These are phyloP conservation scores for Callochromis pleurospilus DNA, from an alignment of 2,113 vertebrate genomes.

Conservation along the genomic window DNA sequence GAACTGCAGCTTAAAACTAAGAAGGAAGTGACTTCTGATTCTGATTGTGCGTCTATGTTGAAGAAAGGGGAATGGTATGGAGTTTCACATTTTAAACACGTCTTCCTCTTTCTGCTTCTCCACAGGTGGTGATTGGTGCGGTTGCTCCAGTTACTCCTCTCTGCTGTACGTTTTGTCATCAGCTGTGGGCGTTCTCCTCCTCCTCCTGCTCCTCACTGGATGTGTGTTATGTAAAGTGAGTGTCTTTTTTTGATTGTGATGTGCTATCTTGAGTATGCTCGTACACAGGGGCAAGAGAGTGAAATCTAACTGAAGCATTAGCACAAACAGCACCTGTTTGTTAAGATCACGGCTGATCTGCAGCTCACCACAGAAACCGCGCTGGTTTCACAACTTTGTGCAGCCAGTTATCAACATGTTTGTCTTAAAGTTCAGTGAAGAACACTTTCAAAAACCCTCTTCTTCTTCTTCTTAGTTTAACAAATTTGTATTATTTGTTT, in stretches of 20 bases:
- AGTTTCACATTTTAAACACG: background rate
- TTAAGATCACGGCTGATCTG: constrained; percentile 3
- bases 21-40: constrained; percentile 28
- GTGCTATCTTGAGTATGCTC: background rate
- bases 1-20: background rate
- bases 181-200: constrained; percentile 29
- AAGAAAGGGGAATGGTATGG: background rate
- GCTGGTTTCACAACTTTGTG: constrained; percentile 14
- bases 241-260: background rate
- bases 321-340: constrained; percentile 9
- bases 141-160: constrained; percentile 35
- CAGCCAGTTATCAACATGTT: background rate
- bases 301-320: background rate
- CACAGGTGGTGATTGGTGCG: constrained; percentile 39
- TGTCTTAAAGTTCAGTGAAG: background rate
- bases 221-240: constrained; percentile 39
- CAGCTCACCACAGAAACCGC: constrained; percentile 43
- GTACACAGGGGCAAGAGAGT: no score
- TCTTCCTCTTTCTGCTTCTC: background rate
- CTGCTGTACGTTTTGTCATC: constrained; percentile 53
- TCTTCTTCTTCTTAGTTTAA: background rate
- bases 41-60: background rate
- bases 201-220: constrained; percentile 34
- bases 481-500: accelerated
- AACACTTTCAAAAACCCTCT: background rate